phyloP scores from a whole-genome alignment of 2,113 vertebrate genomes.

The Trichomycterus rosablanca region DNA sequence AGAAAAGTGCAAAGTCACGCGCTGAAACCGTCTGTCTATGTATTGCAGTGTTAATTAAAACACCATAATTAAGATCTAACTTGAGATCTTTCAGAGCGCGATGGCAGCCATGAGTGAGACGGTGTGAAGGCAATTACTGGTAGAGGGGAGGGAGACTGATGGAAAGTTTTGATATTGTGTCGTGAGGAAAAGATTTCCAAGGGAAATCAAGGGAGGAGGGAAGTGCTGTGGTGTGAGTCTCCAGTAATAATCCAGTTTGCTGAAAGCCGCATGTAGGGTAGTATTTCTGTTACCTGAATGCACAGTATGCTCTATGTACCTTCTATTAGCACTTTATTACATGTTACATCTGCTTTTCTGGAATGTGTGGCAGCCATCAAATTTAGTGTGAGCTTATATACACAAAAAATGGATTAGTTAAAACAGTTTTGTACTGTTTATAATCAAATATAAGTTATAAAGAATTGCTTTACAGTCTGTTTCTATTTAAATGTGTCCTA shows the following conservation, averaged over 20 bases:
- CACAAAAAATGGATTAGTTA: no score
- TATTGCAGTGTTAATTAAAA: slow-evolving; percentile 36
- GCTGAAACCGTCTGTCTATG: slow-evolving; percentile 19
- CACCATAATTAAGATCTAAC: slow-evolving; percentile 41
- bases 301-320: no score
- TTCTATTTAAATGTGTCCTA: no score
- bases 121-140: slow-evolving; percentile 31
- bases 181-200: background rate
- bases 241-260: slow-evolving; percentile 17
- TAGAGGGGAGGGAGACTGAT: slow-evolving; percentile 3
- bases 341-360: no score
- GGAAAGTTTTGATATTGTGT: background rate
- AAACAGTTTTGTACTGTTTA: no score
- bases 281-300: no score
- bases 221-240: slow-evolving; percentile 5
- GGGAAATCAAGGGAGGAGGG: background rate
- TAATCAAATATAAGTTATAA: no score
- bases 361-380: no score
- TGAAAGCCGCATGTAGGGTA: no score
- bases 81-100: slow-evolving; percentile 25
- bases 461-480: no score
- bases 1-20: slow-evolving; percentile 22
- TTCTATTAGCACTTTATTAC: no score
- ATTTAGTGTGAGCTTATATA: no score
- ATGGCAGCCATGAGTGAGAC: slow-evolving; percentile 33